A percentile compares a stretch with the other conserved stretches of the same genome.
These are phyloP conservation scores for Sesia apiformis DNA, from an alignment of 2,888 invertebrate species.

Conservation along the genomic window DNA sequence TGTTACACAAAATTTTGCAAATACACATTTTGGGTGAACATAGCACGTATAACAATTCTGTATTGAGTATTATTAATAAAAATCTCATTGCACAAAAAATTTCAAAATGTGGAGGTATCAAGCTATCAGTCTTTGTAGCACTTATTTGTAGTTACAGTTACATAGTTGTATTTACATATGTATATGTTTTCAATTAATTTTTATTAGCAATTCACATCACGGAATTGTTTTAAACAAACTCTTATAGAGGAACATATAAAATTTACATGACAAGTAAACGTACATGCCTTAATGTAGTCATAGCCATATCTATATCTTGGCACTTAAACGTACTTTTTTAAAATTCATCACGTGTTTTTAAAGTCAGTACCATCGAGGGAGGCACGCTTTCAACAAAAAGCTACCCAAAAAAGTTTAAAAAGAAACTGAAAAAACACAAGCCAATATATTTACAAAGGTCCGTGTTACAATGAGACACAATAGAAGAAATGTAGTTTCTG, in stretches of 20 bases:
- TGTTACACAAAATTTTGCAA: not conserved
- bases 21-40: too few species aligned
- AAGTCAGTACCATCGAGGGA: conserved; percentile 39
- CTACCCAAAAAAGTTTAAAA: conserved; percentile 29
- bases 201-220: too few species aligned
- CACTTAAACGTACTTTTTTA: conserved; percentile 47
- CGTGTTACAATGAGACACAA: conserved; percentile 51
- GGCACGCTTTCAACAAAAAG: conserved; percentile 52
- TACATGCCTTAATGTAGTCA: conserved; percentile 34
- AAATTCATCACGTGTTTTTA: conserved; percentile 61
- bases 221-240: too few species aligned
- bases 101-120: too few species aligned
- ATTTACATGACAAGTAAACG: conserved; percentile 43
- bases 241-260: not conserved
- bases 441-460: conserved; percentile 55
- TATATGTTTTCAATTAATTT: too few species aligned
- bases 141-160: too few species aligned
- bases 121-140: too few species aligned
- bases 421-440: conserved; percentile 31
- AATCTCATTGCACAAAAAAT: too few species aligned
- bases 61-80: too few species aligned
- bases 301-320: conserved; percentile 46
- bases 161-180: too few species aligned
- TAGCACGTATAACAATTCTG: too few species aligned
- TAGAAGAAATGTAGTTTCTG: conserved; percentile 51